phyloP scores from a whole-genome alignment of 2,113 vertebrate genomes.

The Seriola quinqueradiata region DNA sequence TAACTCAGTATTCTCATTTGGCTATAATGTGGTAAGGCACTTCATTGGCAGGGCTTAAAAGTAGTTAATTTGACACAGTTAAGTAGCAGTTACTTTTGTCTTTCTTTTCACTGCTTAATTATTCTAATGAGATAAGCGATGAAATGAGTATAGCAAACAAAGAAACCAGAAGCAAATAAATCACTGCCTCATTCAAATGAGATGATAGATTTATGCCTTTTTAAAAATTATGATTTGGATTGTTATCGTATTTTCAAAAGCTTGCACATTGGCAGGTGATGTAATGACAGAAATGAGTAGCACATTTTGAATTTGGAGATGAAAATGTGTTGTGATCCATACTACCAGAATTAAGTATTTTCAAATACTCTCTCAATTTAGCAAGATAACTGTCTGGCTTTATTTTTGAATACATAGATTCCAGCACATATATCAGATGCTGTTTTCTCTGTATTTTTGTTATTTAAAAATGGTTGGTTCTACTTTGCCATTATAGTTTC shows the following conservation, averaged over 20 bases:
- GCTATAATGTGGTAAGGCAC: slow-evolving; percentile 4
- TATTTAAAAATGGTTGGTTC: slow-evolving; percentile 26
- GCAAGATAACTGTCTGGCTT: slow-evolving; percentile 43
- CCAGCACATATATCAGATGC: slow-evolving; percentile 35
- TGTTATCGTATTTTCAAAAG: slow-evolving; percentile 65
- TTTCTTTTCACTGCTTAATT: slow-evolving; percentile 28
- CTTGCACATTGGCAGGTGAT: slow-evolving; percentile 30
- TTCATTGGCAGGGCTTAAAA: background rate
- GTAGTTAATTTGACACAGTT: slow-evolving; percentile 29
- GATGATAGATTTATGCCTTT: slow-evolving; percentile 40
- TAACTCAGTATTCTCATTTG: slow-evolving; percentile 6
- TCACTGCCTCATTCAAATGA: slow-evolving; percentile 29
- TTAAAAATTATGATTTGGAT: slow-evolving; percentile 33
- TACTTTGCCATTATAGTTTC: slow-evolving; percentile 14
- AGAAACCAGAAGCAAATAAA: slow-evolving; percentile 50
- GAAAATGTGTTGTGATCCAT: slow-evolving; percentile 29
- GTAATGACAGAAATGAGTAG: slow-evolving; percentile 38
- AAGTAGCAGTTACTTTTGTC: slow-evolving; percentile 38
- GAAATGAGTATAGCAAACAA: slow-evolving; percentile 43
- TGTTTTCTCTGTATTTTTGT: slow-evolving; percentile 29
- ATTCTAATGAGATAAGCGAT: slow-evolving; percentile 19
- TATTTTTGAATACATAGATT: slow-evolving; percentile 42
- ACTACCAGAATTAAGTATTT: slow-evolving; percentile 61
- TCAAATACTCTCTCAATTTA: slow-evolving; percentile 49
- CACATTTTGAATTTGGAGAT: slow-evolving; percentile 46